Conservation (phyloP, 2,888 invertebrate species). For the Scaptomyza reducta region DNA sequence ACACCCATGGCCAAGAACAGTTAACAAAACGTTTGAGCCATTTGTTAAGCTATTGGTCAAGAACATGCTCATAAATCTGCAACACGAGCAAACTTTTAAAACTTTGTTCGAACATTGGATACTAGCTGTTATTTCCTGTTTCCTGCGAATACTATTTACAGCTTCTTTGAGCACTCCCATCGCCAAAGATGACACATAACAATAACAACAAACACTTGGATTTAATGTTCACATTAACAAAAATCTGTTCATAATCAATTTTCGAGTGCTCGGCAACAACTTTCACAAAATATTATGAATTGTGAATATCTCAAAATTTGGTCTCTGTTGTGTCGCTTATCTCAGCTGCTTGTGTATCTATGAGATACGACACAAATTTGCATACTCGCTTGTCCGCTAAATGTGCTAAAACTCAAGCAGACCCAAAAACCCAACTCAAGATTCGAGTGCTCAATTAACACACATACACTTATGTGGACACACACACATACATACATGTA, state of each 20-base stretch:
- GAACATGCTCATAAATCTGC: constrained; percentile 10
- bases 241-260: constrained; percentile 73
- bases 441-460: constrained; percentile 71
- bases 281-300: constrained; percentile 60
- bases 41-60: constrained; percentile 14
- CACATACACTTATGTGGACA: constrained; percentile 23
- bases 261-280: constrained; percentile 53
- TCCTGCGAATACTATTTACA: constrained; percentile 31
- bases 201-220: constrained; percentile 4
- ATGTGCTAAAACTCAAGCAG: constrained; percentile 66
- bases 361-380: constrained; percentile 54
- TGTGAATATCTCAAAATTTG: constrained; percentile 38
- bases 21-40: constrained; percentile 1
- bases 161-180: constrained; percentile 7
- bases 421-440: constrained; percentile 32
- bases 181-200: constrained; percentile 25
- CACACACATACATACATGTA: constrained; percentile 1
- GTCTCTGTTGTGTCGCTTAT: constrained; percentile 45
- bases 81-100: neutral
- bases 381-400: constrained; percentile 60
- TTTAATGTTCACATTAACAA: constrained; percentile 48
- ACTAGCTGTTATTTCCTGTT: constrained; percentile 2
- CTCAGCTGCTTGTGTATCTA: constrained; percentile 37
- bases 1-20: constrained; percentile 10
- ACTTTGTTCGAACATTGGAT: neutral